These are phyloP conservation scores for Scartelaos histophorus DNA, from an alignment of 2,113 vertebrate species.

Conservation along the genomic window DNA sequence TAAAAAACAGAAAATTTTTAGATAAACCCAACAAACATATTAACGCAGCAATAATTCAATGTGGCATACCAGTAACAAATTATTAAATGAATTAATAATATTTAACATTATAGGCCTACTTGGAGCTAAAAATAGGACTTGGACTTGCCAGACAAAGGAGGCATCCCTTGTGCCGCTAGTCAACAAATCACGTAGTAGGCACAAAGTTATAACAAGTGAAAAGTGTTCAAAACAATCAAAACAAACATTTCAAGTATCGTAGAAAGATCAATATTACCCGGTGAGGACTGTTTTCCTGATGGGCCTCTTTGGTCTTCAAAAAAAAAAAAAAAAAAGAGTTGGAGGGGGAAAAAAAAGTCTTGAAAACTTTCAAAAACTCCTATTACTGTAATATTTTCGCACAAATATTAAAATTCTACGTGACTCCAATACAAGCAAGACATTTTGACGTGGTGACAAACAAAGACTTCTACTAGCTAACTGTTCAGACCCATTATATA, in stretches of 20 bases:
- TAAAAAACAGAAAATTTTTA: too few relatives aligned
- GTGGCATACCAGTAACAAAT: background rate
- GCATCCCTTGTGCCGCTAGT: constrained; percentile 34
- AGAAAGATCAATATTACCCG: constrained; percentile 45
- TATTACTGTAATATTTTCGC: background rate
- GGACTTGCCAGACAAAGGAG: constrained; percentile 38
- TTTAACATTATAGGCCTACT: background rate
- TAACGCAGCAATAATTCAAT: background rate
- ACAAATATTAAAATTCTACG: constrained; percentile 17
- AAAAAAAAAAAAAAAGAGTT: constrained; percentile 13
- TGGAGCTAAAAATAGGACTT: background rate
- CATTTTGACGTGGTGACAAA: constrained; percentile 55
- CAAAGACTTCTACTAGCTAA: constrained; percentile 60
- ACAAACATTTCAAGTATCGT: background rate
- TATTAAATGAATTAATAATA: background rate
- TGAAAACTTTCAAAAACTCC: constrained; percentile 14
- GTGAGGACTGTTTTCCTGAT: constrained; percentile 30
- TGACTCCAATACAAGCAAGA: constrained; percentile 8
- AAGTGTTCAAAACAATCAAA: background rate
- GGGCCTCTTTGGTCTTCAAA: constrained; percentile 24
- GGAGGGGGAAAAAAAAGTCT: constrained; percentile 8
- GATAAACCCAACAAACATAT: too few relatives aligned
- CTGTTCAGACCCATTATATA: constrained; percentile 64
- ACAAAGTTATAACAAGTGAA: background rate
- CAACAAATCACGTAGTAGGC: background rate